These are phyloP conservation scores for Glaucopsyche alexis DNA, from an alignment of 2,888 invertebrate genomes.

Conservation along the genomic window DNA sequence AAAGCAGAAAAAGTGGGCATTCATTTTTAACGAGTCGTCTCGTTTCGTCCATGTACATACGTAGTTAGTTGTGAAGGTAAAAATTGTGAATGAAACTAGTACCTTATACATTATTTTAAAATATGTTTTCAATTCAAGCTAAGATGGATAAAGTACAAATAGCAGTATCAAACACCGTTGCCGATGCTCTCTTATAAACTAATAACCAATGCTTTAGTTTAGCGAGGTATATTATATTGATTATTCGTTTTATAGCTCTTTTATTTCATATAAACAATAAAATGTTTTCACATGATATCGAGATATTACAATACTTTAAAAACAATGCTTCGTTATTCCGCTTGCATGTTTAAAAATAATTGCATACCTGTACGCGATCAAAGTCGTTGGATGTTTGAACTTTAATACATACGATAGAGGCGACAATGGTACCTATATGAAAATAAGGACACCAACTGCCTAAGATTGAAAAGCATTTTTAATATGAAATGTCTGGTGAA, in stretches of 20 bases:
- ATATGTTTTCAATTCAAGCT: neutral
- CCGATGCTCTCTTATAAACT: neutral
- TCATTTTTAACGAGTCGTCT: neutral
- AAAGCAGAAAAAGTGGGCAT: neutral
- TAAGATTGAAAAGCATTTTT: neutral
- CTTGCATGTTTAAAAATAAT: neutral
- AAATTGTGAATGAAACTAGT: neutral
- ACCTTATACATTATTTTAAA: neutral
- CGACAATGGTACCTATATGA: neutral
- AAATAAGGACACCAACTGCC: too few species aligned
- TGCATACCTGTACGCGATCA: neutral
- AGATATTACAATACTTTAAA: neutral
- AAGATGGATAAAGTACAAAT: neutral
- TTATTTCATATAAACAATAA: neutral
- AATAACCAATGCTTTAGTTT: neutral
- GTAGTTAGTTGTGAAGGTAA: neutral
- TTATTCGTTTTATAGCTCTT: neutral
- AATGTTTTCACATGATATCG: neutral
- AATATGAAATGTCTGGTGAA: neutral
- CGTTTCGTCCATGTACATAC: neutral
- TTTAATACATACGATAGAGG: neutral
- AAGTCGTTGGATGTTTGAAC: neutral
- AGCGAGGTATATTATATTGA: neutral
- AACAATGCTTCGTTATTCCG: conserved; percentile 5
- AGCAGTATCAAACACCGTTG: neutral